Base-by-base conservation (phyloP, 2,113 vertebrate species). In the Alethe diademata region DNA sequence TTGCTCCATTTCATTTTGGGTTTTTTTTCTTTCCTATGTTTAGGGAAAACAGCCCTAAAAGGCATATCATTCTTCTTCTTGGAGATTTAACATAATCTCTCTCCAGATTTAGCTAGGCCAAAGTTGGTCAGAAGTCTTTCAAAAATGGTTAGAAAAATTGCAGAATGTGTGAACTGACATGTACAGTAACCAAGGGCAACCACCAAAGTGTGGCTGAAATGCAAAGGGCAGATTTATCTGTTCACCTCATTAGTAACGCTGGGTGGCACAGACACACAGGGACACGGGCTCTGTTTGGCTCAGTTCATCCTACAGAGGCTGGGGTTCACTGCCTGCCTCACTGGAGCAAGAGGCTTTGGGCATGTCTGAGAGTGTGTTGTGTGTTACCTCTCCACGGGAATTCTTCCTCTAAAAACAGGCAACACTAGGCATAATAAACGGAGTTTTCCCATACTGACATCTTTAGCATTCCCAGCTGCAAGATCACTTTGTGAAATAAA, bases 221-320 rank as follows among this genome's bases (percentile, higher is more conserved):
- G 38, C 18, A 12, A 26, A 26, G 9, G 36, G 45, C 4, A 14
- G 54, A 53, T 76, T 69, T 23, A 36, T 51, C 26, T 36, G 7
- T 3, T 60, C 22, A 33, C 9, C 18, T 38, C 45, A 2, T 22
- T 7, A 7, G 26, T 26, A 60, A 1, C 0, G 0, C 7, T 9
- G 43, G 31, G 36, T 2, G 2, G 43, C 43, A 66, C 16, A 20
- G 35, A 20, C 42, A 66, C 50, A 11, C 3, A 8, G 48, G 40
- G 40, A 64, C 48, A 38, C 0, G 0, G 33, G 28, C 18, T 73
- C 58, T 7, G 11, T 4, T 73, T 18, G n/a, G 18, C 48, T 26
- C 3, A 9, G 48, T 4, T 31, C 62, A 67, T 36, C 36, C 53
- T 33, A 14, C 62, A 58, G 31, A 67, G 17, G 5, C 6, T 5